Percentiles rank a stretch among this genome's conserved stretches.
Conservation (phyloP, 1,140 invertebrate genomes). For the Drosophila kanapiae region DNA sequence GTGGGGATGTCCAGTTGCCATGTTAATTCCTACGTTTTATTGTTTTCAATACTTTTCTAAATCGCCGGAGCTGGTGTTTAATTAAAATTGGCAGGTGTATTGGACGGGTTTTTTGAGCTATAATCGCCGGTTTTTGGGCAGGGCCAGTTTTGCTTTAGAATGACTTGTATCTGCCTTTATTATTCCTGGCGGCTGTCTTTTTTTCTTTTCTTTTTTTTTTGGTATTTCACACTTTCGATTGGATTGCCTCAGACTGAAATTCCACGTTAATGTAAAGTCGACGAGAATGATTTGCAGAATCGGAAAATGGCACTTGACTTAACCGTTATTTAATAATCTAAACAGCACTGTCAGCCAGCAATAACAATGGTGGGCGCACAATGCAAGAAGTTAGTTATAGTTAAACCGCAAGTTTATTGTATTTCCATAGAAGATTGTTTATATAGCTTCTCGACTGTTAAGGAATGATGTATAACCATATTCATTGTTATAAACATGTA, state of each 20-base stretch:
- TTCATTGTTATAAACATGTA: no score
- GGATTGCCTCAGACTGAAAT: slow-evolving; percentile 57
- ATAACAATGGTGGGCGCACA: slow-evolving; percentile 28
- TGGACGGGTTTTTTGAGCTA: slow-evolving; percentile 43
- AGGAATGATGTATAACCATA: no score
- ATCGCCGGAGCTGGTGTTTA: background rate
- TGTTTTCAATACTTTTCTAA: slow-evolving; percentile 46
- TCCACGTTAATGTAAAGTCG: slow-evolving; percentile 51
- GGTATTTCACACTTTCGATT: slow-evolving; percentile 56
- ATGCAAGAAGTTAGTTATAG: background rate
- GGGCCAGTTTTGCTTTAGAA: slow-evolving; percentile 18
- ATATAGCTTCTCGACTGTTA: no score
- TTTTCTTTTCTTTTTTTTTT: slow-evolving; percentile 37
- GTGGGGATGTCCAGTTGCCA: slow-evolving; percentile 62
- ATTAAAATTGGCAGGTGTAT: slow-evolving; percentile 45
- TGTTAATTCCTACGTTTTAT: slow-evolving; percentile 60
- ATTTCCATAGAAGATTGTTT: no score
- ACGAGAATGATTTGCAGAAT: slow-evolving; percentile 78
- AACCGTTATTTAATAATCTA: slow-evolving; percentile 81
- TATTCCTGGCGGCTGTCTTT: slow-evolving; percentile 56
- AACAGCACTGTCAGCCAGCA: slow-evolving; percentile 28
- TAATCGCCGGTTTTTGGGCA: slow-evolving; percentile 13
- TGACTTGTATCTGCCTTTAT: slow-evolving; percentile 31
- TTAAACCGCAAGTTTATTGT: no score
- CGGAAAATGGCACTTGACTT: slow-evolving; percentile 71